Evolutionary conservation across 64 coral and sea anemone species (phyloP).

Genomic region (Cladopsammia gracilis): DNA sequence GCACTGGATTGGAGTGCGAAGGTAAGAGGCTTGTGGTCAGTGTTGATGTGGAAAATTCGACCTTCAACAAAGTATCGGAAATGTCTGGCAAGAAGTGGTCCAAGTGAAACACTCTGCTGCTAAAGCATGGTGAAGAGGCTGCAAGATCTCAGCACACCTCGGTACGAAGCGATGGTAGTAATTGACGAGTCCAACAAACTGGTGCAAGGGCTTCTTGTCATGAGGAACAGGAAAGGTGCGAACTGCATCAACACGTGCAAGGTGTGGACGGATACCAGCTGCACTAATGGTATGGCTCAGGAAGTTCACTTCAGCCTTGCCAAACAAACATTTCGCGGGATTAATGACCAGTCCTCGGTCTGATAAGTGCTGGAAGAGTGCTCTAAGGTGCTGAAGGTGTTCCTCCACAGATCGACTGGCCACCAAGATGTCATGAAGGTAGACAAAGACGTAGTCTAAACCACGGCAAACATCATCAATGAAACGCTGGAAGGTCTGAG

Average conservation of each 20-base stretch:
- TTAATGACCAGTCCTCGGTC: conserved; percentile 55
- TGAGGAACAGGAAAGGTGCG: too few species aligned
- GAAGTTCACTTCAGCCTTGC: too few species aligned
- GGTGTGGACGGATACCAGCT: conserved; percentile 41
- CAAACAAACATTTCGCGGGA: conserved; percentile 13
- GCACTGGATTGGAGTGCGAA: conserved; percentile 54
- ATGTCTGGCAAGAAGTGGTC: conserved; percentile 24
- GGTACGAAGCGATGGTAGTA: too few species aligned
- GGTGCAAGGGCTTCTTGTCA: too few species aligned
- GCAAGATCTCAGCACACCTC: background rate
- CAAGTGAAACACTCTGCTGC: background rate
- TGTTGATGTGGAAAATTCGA: conserved; percentile 31
- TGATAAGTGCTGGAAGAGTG: background rate
- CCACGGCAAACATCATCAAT: too few species aligned
- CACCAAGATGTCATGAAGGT: conserved; percentile 24
- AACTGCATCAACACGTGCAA: background rate
- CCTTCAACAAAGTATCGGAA: conserved; percentile 65
- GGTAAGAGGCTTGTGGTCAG: conserved; percentile 57
- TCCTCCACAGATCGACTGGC: conserved; percentile 1
- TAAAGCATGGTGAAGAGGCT: conserved; percentile 3
- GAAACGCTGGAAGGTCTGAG: too few species aligned
- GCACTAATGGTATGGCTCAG: conserved; percentile 46
- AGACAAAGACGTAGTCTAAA: too few species aligned
- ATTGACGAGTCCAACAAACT: too few species aligned
- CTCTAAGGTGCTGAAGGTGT: conserved; percentile 29